Base-by-base conservation (phyloP, 1,140 invertebrate species). In the Pomphorhynchus laevis region DNA sequence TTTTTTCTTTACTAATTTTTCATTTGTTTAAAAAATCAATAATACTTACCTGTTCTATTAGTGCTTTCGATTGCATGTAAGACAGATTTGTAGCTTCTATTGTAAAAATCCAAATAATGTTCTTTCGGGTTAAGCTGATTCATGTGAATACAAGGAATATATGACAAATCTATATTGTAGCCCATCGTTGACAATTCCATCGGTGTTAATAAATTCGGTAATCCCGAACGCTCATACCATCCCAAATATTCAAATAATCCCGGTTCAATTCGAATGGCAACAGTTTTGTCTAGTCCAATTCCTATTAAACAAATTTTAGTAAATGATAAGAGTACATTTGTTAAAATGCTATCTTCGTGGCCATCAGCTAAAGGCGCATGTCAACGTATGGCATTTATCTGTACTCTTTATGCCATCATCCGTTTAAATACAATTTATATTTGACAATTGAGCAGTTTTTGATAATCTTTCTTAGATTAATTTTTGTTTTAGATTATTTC, bases 181-280 rank as follows among this genome's bases (percentile, higher is more conserved):
- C 5, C 73, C 73, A 24, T 67, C 5, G 63, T 62, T 2, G 56
- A 54, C 3, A 80, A 55, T 51, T 80, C 75, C 4, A 65, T 45
- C 0, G 59, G 53, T 16, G 64, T 68, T 64, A 82, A 68, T 66
- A 72, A 86, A 16, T 65, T 62, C 11, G 74, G 74, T 47, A 74
- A 54, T 0, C 65, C 65, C n/a, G n/a, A n/a, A 38, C 69, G 67
- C 3, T 67, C 64, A 55, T 82, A 75, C 76, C 77, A 84, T n/a
- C 67, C 66, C 41, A 76, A 61, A 71, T 72, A 84, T 53, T 86
- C 80, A 54, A 82, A 84, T 14, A 86, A 52, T 1, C 71, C 74
- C 0, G 75, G 74, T 50, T 86, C 79, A 18, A 80, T 60, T 45
- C 64, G 65, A n/a, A 79, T 65, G 32, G 58, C 52, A 25, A 64